Conservation (phyloP, 2,113 vertebrate species). For the Syngnathoides biaculeatus region DNA sequence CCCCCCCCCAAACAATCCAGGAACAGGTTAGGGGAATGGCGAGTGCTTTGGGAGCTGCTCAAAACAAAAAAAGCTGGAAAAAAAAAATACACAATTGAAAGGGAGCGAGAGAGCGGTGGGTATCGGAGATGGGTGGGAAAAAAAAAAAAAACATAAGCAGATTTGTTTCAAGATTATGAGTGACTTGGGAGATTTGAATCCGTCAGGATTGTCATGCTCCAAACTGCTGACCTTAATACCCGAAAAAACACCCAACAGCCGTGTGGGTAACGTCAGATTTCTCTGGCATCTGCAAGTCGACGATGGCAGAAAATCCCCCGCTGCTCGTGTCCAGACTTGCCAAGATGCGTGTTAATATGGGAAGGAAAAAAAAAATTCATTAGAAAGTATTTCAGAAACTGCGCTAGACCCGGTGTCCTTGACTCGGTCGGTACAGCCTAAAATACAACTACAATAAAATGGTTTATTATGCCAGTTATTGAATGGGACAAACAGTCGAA, state of each 20-base stretch:
- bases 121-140: not conserved
- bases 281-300: not conserved
- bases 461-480: too few species aligned
- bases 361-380: not conserved
- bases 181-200: slow-evolving; percentile 38
- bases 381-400: not conserved
- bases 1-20: not conserved
- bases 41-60: not conserved
- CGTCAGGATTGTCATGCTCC: slow-evolving; percentile 28
- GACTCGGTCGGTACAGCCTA: too few species aligned
- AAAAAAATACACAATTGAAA: slow-evolving; percentile 16
- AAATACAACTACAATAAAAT: too few species aligned
- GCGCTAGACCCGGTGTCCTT: too few species aligned
- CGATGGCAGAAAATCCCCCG: not conserved
- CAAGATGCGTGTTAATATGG: not conserved
- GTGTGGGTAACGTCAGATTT: not conserved
- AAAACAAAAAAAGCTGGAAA: slow-evolving; percentile 17
- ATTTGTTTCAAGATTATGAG: slow-evolving; percentile 49
- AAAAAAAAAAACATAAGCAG: slow-evolving; percentile 19
- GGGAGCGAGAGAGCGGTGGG: not conserved
- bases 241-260: slow-evolving; percentile 18
- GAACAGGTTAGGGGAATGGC: not conserved
- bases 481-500: too few species aligned
- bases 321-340: not conserved
- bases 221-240: slow-evolving; percentile 61